Evolutionary conservation across 1,140 invertebrate genomes (phyloP).

Genomic region (Cepaea nemoralis): DNA sequence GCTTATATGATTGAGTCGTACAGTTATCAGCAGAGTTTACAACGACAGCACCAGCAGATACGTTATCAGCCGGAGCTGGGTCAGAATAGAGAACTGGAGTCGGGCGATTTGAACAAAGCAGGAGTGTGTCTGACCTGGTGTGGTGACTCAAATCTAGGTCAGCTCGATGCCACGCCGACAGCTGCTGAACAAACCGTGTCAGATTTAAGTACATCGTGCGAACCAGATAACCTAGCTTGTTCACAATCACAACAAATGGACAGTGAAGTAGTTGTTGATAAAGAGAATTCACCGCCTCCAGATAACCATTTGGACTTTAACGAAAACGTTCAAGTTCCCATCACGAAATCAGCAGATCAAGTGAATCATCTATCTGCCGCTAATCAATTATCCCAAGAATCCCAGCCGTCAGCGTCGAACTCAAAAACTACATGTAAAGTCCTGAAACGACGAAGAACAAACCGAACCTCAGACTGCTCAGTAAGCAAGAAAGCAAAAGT

Average conservation of each 20-base stretch:
- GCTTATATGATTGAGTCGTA: conserved; percentile 79
- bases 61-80: neutral
- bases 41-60: conserved; percentile 39
- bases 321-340: neutral
- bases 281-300: conserved; percentile 56
- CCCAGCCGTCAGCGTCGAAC: conserved; percentile 41
- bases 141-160: neutral
- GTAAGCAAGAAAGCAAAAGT: conserved; percentile 46
- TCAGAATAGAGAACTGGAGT: too few relatives aligned
- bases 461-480: conserved; percentile 39
- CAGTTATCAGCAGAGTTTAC: conserved; percentile 58
- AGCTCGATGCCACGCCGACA: conserved; percentile 39
- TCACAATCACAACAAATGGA: neutral
- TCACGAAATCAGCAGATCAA: conserved; percentile 18
- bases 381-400: conserved; percentile 47
- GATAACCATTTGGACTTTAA: conserved; percentile 19
- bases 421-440: conserved; percentile 22
- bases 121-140: conserved; percentile 35
- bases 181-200: conserved; percentile 18
- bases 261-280: conserved; percentile 38
- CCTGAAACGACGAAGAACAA: conserved; percentile 45
- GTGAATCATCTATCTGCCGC: conserved; percentile 30
- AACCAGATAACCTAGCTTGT: neutral
- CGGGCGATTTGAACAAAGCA: neutral
- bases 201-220: conserved; percentile 14